Conservation (phyloP, 2,113 vertebrate species). For the Halichoerus grypus region DNA sequence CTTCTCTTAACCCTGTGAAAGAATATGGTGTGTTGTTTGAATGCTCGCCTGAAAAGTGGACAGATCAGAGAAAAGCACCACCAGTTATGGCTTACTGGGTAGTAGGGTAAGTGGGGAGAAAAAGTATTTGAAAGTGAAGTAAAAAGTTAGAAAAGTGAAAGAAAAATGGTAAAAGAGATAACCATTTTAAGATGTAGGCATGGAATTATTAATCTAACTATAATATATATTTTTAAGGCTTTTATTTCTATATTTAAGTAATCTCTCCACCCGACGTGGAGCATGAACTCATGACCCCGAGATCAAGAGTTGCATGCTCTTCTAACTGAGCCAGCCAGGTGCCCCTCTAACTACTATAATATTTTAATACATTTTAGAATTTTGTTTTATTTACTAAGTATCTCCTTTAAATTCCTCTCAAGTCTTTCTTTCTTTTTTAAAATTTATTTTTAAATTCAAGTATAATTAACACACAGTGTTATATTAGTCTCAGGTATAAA, state of each 20-base stretch:
- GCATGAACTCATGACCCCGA: background rate
- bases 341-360: background rate
- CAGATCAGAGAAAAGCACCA: conserved; percentile 93
- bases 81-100: conserved; percentile 98
- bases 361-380: conserved; percentile 41
- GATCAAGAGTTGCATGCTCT: background rate
- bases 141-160: background rate
- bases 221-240: background rate
- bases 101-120: conserved; percentile 91
- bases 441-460: background rate
- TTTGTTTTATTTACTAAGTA: background rate
- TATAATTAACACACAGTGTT: background rate
- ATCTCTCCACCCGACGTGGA: background rate
- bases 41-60: conserved; percentile 95
- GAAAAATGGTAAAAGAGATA: background rate
- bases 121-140: background rate
- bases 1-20: conserved; percentile 89
- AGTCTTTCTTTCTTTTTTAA: background rate
- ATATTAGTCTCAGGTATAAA: background rate
- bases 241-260: background rate
- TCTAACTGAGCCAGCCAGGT: background rate
- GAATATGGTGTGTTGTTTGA: conserved; percentile 98
- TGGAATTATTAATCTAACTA: background rate
- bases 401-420: conserved; percentile 26
- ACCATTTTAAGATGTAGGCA: background rate